Evolutionary conservation across 2,113 vertebrate genomes (phyloP), one percentile per base, ranked within the genome.

Genomic region (Grus americana): DNA sequence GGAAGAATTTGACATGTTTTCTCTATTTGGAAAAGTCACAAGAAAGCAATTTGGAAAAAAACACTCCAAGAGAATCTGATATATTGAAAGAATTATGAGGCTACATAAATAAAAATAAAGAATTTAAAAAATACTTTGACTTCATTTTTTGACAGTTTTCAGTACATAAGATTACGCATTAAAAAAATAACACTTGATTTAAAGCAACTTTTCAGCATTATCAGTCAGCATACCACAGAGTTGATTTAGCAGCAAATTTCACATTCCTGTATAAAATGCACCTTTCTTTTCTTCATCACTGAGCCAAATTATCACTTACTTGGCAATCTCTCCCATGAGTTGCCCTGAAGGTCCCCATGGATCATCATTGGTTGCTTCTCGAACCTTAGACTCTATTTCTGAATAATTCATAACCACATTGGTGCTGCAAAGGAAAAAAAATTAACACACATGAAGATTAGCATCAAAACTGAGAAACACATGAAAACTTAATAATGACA

Each of bases 331-430:
- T 98, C 97, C 99, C 99, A 99, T 99, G 97, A 99, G 98, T 84
- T 99, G 99, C 97, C 99, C 99, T 29, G 99, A 99, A 96, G 99
- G 99, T 98, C 99, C 99, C 99, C 99, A 99, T 4, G 99, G 98
- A 98, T 99, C 99, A 67, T 99, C 99, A 94, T 99, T 99, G 94
- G 99, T 99, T 97, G 99, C 99, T 98, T 99, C 99, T 98, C 99
- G 98, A 98, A 99, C 99, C 98, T 99, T 99, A 97, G 99, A 99
- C 98, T 99, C 99, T 11, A 99, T 99, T 98, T 99, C 99, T 94
- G 99, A 99, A 98, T 99, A 99, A 99, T 99, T 99, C 99, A 99
- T 99, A 98, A 99, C 99, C 97, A 99, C 99, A 93, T 99, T 99
- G 98, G 99, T 99, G 98, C 99, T 98, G 98, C 95, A 98, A 97